Base-by-base conservation (phyloP, 2,888 invertebrate genomes). In the Drepana falcataria region DNA sequence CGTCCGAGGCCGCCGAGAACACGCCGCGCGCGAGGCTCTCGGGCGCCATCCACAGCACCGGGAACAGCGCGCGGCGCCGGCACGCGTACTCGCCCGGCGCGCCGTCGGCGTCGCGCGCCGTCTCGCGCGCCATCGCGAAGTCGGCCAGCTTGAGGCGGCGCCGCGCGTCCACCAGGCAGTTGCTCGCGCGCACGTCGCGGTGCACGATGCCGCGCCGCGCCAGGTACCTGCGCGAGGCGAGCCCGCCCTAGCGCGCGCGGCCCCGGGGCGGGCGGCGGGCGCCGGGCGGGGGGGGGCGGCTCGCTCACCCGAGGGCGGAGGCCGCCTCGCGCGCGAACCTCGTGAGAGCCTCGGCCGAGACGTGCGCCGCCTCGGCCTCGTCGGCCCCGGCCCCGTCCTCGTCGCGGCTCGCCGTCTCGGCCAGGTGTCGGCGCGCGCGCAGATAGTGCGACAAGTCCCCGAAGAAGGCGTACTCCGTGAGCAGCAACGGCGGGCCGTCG, bases 41-140 rank as follows among this genome's bases (percentile, higher is more conserved):
- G 0, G 97, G 97, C 0, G 97, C 94, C 97, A 97, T 97, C 97
- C 97, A 97, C 59, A 96, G 91, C 2, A 97, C 96, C 0, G 97
- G 97, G 57, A 97, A 86, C 92, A 96, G 94, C 67, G 94, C 95
- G 82, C 95, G 96, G 40, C 96, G 93, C 70, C 94, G 95, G 73
- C 96, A 96, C 60, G 94, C 93, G 82, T 97, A 97, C 93, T 59
- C 96, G 0, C 95, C 95, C 94, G 95, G 96, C 21, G 67, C 63
- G 47, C 51, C 95, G 54, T 94, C 94, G 63, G 95, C 95, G 69
- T 93, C 94, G 85, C 94, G 95, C 0, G 95, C 94, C 95, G 95
- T 96, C 33, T 95, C 58, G 4, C 97, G 92, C 0, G 97, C 95
- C 96, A 97, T 95, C 4, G 97, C 97, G 81, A 97, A 98, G 79